Evolutionary conservation across 2,113 vertebrate genomes (phyloP), one percentile per base, ranked within the genome.

Genomic region (Symphodus melops): DNA sequence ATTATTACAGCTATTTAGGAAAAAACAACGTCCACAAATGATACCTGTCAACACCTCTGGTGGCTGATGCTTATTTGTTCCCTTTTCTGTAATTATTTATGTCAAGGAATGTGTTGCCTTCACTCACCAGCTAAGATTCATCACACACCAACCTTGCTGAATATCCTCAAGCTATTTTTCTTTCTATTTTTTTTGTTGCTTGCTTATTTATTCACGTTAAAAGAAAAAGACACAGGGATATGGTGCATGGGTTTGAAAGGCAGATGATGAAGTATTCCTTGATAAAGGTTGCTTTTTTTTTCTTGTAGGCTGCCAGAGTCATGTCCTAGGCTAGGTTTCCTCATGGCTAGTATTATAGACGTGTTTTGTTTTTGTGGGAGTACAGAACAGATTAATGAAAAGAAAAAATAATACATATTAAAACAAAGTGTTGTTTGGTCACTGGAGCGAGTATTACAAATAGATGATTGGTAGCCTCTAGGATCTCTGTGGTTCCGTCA

Each of bases 121-220:
- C 14, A 10, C 41, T n/a, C 39, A 1, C 66, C 41, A 77, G 28
- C 68, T 46, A 41, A 42, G n/a, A 51, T 73, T 76, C 42, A 57
- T 37, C 37, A 66, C 39, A 19, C 54, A 52, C 23, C n/a, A 42
- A 66, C 44, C 39, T 23, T 60, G 69, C 85, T 85, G 61, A 87
- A 89, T 72, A 72, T 65, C 57, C 82, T 53, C 12, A 0, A 66
- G 82, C 69, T 80, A 53, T 69, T 76, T 72, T 42, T 54, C 61
- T 67, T 64, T 80, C 79, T n/a, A n/a, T n/a, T n/a, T n/a, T n/a
- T 84, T 4, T 33, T 33, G 4, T 63, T 42, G 13, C 73, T 82
- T 68, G 51, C 71, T 60, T 62, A 65, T 77, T 69, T 79, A 67
- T 51, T 74, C 20, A 60, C 8, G 16, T 56, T 49, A 28, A 36